A percentile compares a stretch with the other conserved stretches of the same genome.
phyloP scores from a whole-genome alignment of 2,113 vertebrate genomes.

The Hyperopisus bebe region DNA sequence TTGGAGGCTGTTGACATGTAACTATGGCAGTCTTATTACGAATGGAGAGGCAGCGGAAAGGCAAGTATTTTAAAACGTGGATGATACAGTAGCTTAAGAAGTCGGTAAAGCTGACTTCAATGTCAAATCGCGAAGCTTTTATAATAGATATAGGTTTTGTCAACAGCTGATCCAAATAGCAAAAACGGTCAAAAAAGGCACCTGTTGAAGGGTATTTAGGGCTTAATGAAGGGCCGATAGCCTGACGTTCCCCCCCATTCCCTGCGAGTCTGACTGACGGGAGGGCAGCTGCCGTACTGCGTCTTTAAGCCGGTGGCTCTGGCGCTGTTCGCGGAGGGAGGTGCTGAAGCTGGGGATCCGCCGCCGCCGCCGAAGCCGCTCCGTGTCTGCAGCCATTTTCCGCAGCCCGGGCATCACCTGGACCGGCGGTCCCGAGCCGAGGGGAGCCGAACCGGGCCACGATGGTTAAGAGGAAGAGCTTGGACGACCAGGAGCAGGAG shows the following conservation, averaged over 20 bases:
- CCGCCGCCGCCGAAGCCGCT: constrained; percentile 6
- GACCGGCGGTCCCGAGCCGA: constrained; percentile 22
- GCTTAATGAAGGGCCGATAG: not conserved
- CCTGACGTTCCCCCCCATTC: not conserved
- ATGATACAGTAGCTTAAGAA: not conserved
- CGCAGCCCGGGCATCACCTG: constrained; percentile 51
- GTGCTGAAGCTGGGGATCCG: constrained; percentile 64
- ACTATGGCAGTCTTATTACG: not conserved
- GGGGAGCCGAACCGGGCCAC: constrained; percentile 33
- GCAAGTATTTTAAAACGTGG: not conserved
- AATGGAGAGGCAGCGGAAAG: not conserved
- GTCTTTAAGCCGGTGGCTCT: constrained; percentile 41
- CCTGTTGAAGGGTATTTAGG: not conserved
- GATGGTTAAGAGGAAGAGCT: constrained; percentile 98
- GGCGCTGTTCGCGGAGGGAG: constrained; percentile 70
- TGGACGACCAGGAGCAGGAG: constrained; percentile 87
- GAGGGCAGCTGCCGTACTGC: constrained; percentile 34
- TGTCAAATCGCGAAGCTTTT: not conserved
- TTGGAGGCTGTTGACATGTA: not conserved
- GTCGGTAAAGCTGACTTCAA: not conserved
- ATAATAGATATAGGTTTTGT: not conserved
- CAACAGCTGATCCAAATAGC: not conserved
- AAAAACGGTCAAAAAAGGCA: not conserved
- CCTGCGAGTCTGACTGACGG: not conserved
- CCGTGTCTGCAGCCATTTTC: constrained; percentile 81